Conservation (phyloP, 2,888 invertebrate species). For the Eupeodes latifasciatus region DNA sequence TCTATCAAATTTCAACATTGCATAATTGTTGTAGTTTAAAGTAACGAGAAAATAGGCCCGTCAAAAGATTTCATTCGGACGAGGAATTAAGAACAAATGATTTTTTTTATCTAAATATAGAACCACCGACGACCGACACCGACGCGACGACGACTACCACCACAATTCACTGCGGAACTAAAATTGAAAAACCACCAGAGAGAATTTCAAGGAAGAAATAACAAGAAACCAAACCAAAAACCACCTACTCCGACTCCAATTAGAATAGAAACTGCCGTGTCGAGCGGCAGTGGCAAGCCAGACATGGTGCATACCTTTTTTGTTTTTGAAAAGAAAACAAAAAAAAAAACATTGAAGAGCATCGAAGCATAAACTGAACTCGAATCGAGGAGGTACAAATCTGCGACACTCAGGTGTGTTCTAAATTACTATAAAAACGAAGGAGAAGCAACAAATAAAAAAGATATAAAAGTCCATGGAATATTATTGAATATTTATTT, state of each 20-base stretch:
- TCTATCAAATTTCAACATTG: slow-evolving; percentile 65
- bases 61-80: slow-evolving; percentile 32
- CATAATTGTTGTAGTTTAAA: slow-evolving; percentile 59
- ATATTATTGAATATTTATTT: slow-evolving; percentile 22
- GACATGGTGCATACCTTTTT: slow-evolving; percentile 20
- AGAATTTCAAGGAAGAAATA: slow-evolving; percentile 2
- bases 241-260: slow-evolving; percentile 71
- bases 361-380: slow-evolving; percentile 61
- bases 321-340: neutral
- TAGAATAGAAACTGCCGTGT: slow-evolving; percentile 63
- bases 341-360: slow-evolving; percentile 31
- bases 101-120: slow-evolving; percentile 60
- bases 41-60: slow-evolving; percentile 27
- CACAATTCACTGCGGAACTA: slow-evolving; percentile 59
- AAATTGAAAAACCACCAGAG: slow-evolving; percentile 13
- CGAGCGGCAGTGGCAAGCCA: slow-evolving; percentile 21
- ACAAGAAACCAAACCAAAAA: slow-evolving; percentile 2
- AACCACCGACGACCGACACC: slow-evolving; percentile 18
- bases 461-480: slow-evolving; percentile 7
- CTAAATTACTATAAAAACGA: neutral
- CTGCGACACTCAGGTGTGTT: slow-evolving; percentile 11
- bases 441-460: slow-evolving; percentile 23
- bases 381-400: slow-evolving; percentile 3
- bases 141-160: slow-evolving; percentile 14
- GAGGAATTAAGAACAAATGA: slow-evolving; percentile 56